phyloP scores from a whole-genome alignment of 2,888 invertebrate genomes.

The Melinaea menophilus region DNA sequence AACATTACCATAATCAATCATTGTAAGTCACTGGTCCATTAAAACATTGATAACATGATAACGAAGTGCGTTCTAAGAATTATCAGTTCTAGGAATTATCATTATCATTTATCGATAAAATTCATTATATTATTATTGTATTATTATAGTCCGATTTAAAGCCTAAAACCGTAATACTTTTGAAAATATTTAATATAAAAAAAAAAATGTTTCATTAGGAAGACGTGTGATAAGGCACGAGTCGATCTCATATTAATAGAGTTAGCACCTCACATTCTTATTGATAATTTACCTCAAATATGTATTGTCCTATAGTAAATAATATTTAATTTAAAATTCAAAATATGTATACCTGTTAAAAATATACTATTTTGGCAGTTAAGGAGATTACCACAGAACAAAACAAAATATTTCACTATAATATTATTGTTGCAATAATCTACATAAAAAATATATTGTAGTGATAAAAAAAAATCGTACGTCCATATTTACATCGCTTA shows the following conservation, averaged over 20 bases:
- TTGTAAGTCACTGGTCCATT: conserved; percentile 42
- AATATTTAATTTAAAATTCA: conserved; percentile 14
- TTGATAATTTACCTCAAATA: conserved; percentile 23
- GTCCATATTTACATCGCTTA: conserved; percentile 22
- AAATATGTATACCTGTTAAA: conserved; percentile 23
- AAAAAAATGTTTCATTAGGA: conserved; percentile 43
- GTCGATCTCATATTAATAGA: conserved; percentile 27
- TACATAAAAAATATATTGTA: conserved; percentile 21
- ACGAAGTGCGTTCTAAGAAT: conserved; percentile 42
- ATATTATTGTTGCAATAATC: conserved; percentile 25
- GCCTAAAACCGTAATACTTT: conserved; percentile 74
- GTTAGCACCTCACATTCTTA: conserved; percentile 35
- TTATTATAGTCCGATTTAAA: conserved; percentile 67
- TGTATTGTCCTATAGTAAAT: conserved; percentile 9
- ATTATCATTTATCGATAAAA: conserved; percentile 36
- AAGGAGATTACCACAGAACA: conserved; percentile 76
- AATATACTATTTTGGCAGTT: conserved; percentile 74
- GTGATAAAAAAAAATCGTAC: conserved; percentile 17
- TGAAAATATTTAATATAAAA: conserved; percentile 39
- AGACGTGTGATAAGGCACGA: conserved; percentile 64
- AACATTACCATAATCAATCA: conserved; percentile 23
- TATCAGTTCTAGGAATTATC: conserved; percentile 39
- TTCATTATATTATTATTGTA: conserved; percentile 42
- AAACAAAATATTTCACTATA: conserved; percentile 41
- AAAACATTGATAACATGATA: conserved; percentile 40